Evolutionary conservation across 1,140 invertebrate genomes (phyloP).

Genomic region (Orchestia grillus): DNA sequence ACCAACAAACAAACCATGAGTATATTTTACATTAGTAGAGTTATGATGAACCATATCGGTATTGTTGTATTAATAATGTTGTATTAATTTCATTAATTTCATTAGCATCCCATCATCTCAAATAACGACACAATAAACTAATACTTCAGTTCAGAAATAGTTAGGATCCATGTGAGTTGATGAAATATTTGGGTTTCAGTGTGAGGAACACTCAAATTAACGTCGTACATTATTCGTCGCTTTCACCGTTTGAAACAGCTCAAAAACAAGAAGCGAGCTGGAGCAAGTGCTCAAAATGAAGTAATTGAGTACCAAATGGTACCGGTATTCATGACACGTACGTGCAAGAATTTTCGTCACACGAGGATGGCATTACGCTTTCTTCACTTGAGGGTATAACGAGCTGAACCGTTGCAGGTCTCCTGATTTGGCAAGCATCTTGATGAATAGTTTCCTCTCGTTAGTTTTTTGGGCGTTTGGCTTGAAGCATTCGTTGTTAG

Average conservation of each 20-base stretch:
- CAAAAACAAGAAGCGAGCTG: not conserved
- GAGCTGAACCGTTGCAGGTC: not conserved
- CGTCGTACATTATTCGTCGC: not conserved
- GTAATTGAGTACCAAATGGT: not conserved
- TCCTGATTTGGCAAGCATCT: constrained; percentile 3
- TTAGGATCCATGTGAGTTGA: not conserved
- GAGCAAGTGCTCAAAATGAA: not conserved
- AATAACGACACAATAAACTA: not conserved
- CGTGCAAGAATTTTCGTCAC: not conserved
- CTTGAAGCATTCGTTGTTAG: constrained; percentile 18
- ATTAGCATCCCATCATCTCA: not conserved
- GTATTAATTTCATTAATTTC: not conserved
- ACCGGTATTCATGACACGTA: not conserved
- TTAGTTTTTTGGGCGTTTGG: constrained; percentile 16
- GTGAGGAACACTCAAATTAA: not conserved
- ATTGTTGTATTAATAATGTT: not conserved
- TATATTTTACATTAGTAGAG: not conserved
- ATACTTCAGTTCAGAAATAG: not conserved
- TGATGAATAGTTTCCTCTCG: constrained; percentile 14
- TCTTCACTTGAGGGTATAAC: not conserved
- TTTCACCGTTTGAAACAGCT: not conserved
- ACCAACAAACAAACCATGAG: not conserved
- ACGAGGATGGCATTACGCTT: not conserved
- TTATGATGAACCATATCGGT: not conserved
- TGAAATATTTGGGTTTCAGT: not conserved